Evolutionary conservation across 2,113 vertebrate genomes (phyloP).

Genomic region (Pithys albifrons): DNA sequence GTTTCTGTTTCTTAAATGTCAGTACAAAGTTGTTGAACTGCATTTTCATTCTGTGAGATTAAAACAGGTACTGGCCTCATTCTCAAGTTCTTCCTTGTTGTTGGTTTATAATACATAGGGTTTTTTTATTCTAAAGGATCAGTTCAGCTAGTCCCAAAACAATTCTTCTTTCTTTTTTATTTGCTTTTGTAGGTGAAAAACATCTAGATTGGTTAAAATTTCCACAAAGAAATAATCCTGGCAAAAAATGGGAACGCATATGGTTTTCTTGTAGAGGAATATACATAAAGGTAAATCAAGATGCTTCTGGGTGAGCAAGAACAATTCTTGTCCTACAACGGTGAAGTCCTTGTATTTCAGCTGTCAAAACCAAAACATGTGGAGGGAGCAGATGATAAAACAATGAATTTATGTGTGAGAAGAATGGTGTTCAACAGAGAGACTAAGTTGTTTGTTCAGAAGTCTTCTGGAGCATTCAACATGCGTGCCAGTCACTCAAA

Average conservation of each 20-base stretch:
- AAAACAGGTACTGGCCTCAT: rapidly evolving
- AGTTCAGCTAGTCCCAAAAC: background rate
- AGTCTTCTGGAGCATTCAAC: conserved; percentile 63
- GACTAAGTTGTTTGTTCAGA: conserved; percentile 73
- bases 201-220: background rate
- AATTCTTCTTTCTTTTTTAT: background rate
- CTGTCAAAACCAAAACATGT: conserved; percentile 42
- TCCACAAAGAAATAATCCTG: background rate
- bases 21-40: background rate
- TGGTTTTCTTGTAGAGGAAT: background rate
- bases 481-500: conserved; percentile 42
- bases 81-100: background rate
- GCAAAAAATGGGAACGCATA: background rate
- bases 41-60: background rate
- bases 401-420: conserved; percentile 65
- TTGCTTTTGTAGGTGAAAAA: conserved; percentile 53
- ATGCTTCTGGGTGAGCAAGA: conserved; percentile 56
- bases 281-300: background rate
- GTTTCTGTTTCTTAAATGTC: background rate
- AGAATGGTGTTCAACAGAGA: conserved; percentile 76
- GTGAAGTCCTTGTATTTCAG: conserved; percentile 82
- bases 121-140: background rate
- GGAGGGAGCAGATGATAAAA: conserved; percentile 9
- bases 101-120: rapidly evolving
- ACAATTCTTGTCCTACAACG: conserved; percentile 75